Evolutionary conservation across 2,113 vertebrate genomes (phyloP), one percentile per base, ranked within the genome.

Genomic region (Pampusana beccarii): DNA sequence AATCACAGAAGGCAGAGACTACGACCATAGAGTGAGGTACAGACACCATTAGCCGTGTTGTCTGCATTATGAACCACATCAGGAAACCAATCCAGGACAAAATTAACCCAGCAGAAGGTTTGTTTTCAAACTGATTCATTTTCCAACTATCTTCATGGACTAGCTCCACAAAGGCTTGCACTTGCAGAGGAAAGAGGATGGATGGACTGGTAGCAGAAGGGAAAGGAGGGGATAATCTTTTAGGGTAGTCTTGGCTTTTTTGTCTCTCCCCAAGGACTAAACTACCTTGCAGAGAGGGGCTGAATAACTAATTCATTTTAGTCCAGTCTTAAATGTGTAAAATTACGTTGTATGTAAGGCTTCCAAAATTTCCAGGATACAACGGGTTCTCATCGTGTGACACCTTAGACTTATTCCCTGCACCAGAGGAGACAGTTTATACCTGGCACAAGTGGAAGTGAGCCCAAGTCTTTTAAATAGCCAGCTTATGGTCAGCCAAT

Each of bases 1-100:
- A 96, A 97, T 95, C 89, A 86, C 96, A 97, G 96, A 92, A 95
- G 89, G 91, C 90, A 95, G 73, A 88, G 48, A 64, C 77, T 79
- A 48, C 0, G 0, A n/a, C 72, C 4, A 0, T 81, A 72, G 42
- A 86, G 72, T 1, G 0, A 95, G 95, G 95, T 91, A 93, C 77
- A 96, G 86, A 89, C 72, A 81, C 69, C n/a, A 4, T 71, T 74
- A 93, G 48, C 93, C 83, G 71, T 75, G 51, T 40, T 96, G 95
- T 91, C 95, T 93, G 89, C 64, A 48, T 60, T 89, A 78, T 23
- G 53, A 95, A 89, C 72, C 80, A 81, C 69, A 87, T 95, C 80
- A 95, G 86, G 91, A 96, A 97, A 89, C 60, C 77, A 92, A 84
- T 67, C 38, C 83, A 96, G 73, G 73, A 57, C 85, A 95, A 89